These are phyloP conservation scores for Phoeniculus purpureus DNA, from an alignment of 2,797 vertebrate species.

Conservation along the genomic window DNA sequence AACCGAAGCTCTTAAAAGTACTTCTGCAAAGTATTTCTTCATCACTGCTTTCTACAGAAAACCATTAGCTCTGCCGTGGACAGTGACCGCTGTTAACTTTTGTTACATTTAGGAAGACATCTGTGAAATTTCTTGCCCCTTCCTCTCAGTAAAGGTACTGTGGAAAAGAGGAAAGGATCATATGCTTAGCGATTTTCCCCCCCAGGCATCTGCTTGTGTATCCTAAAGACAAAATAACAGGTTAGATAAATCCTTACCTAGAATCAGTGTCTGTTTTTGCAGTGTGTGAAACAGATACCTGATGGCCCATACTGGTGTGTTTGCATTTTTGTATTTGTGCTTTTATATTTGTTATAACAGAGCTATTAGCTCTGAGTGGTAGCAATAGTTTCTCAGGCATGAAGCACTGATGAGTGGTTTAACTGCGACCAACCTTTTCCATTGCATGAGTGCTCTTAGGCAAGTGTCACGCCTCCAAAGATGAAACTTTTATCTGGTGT, in stretches of 20 bases:
- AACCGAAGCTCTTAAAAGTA: not conserved
- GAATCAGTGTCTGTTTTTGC: not conserved
- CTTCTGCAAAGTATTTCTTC: constrained; percentile 26
- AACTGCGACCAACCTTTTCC: not conserved
- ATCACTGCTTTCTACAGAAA: not conserved
- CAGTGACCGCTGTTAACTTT: constrained; percentile 6
- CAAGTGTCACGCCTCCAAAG: not conserved
- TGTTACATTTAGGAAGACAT: not conserved
- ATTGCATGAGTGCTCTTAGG: not conserved
- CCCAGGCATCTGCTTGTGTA: not conserved
- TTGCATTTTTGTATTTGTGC: no score
- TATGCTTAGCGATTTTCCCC: not conserved
- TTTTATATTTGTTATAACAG: not conserved
- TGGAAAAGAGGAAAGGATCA: not conserved
- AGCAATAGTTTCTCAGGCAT: not conserved
- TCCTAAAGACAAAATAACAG: not conserved
- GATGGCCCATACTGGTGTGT: not conserved
- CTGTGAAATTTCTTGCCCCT: not conserved
- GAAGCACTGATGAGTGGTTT: not conserved
- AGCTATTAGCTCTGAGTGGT: not conserved
- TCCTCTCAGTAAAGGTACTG: not conserved
- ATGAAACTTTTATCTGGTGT: not conserved
- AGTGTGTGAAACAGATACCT: not conserved
- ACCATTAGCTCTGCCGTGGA: not conserved
- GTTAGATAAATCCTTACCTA: not conserved